A percentile compares a stretch with the other conserved stretches of the same genome.
Conservation (phyloP, 2,113 vertebrate species). For the Nothoprocta pentlandii region DNA sequence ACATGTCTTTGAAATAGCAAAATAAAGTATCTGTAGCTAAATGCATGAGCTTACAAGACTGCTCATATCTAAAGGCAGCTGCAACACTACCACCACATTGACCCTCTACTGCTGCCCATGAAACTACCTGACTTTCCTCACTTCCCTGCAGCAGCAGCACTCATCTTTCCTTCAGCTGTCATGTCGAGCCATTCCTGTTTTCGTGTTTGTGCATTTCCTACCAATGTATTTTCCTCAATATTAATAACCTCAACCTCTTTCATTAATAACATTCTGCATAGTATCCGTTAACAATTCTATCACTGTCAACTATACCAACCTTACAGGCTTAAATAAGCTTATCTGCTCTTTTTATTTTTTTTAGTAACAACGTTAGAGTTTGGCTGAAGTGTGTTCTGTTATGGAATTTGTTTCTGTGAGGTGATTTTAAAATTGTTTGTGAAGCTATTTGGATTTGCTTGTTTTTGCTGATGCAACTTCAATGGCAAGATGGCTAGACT, state of each 20-base stretch:
- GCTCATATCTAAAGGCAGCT: background rate
- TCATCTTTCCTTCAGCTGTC: background rate
- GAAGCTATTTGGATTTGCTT: background rate
- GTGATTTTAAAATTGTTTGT: background rate
- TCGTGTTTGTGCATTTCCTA: background rate
- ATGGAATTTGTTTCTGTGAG: background rate
- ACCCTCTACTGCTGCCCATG: background rate
- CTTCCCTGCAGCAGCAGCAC: background rate
- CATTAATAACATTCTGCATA: background rate
- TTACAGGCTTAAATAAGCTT: background rate
- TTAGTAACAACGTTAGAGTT: background rate
- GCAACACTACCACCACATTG: rapidly evolving
- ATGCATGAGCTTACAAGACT: background rate
- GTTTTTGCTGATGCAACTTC: background rate
- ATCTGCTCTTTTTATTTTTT: background rate
- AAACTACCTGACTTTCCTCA: background rate
- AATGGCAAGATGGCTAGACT: background rate
- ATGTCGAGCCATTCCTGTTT: background rate
- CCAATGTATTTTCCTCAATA: background rate
- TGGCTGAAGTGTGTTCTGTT: background rate
- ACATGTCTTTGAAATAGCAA: rapidly evolving
- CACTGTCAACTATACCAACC: background rate
- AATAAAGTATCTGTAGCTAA: background rate
- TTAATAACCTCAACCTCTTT: background rate
- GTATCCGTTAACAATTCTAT: background rate